These are phyloP conservation scores for Tetramorium simillimum DNA, from an alignment of 1,140 invertebrate species.

Conservation along the genomic window DNA sequence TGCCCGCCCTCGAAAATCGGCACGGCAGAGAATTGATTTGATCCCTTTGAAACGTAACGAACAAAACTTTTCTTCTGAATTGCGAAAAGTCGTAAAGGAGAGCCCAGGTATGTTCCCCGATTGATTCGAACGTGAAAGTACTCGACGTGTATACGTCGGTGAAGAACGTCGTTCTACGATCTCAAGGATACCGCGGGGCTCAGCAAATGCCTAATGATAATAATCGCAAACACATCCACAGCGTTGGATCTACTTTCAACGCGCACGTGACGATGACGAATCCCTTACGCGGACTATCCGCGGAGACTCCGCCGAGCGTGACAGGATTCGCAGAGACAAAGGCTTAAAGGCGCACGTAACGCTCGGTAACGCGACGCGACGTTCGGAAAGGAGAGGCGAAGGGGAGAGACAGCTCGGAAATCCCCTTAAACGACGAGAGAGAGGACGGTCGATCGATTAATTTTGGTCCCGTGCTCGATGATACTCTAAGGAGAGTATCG, in stretches of 20 bases:
- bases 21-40: not conserved
- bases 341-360: not conserved
- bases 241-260: slow-evolving; percentile 34
- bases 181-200: slow-evolving; percentile 1
- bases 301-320: slow-evolving; percentile 27
- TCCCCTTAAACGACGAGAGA: not conserved
- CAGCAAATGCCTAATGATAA: slow-evolving; percentile 29
- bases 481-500: slow-evolving; percentile 60
- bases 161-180: slow-evolving; percentile 6
- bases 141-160: not conserved
- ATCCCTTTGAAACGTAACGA: not conserved
- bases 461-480: slow-evolving; percentile 24
- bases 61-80: not conserved
- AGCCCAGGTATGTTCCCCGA: not conserved
- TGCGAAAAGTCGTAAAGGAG: not conserved
- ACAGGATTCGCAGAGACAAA: slow-evolving; percentile 42
- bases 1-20: not conserved
- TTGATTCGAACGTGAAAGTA: slow-evolving; percentile 22
- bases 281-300: slow-evolving; percentile 33
- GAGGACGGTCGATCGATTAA: slow-evolving; percentile 29
- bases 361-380: not conserved
- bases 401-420: not conserved
- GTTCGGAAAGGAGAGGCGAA: not conserved
- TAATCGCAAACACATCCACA: slow-evolving; percentile 7
- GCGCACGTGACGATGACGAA: slow-evolving; percentile 53